Evolutionary conservation across 23 tunicate genomes (phyloP).

Genomic region (Botrylloides violaceus): DNA sequence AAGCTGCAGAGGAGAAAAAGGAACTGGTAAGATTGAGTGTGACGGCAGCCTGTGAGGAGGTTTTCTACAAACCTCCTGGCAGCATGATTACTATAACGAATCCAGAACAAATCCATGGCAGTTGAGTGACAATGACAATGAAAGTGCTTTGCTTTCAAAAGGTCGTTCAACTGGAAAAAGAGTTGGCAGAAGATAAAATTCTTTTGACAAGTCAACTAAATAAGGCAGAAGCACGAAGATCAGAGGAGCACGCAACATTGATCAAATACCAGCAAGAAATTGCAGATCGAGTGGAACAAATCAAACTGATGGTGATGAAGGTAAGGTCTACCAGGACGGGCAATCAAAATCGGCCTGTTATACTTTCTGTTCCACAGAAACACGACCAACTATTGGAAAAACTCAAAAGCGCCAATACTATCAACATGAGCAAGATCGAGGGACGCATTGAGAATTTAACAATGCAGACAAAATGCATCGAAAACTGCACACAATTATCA

Average conservation of each 20-base stretch:
- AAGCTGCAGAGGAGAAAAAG: slow-evolving; percentile 18
- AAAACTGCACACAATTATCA: slow-evolving; percentile 38
- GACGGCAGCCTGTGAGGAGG: too few species aligned
- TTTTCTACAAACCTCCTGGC: too few species aligned
- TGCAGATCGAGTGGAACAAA: slow-evolving; percentile 9
- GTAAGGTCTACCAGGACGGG: neutral
- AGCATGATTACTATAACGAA: too few species aligned
- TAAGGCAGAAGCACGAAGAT: slow-evolving; percentile 12
- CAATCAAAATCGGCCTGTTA: neutral
- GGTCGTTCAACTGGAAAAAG: slow-evolving; percentile 30
- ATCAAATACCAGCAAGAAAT: slow-evolving; percentile 26
- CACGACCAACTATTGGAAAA: slow-evolving; percentile 16
- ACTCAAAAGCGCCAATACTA: slow-evolving; percentile 4
- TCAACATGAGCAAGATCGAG: slow-evolving; percentile 6
- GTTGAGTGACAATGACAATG: too few species aligned
- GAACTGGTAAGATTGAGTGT: slow-evolving; percentile 17
- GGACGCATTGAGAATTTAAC: slow-evolving; percentile 19
- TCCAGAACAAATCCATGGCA: too few species aligned
- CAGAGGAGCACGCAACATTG: slow-evolving; percentile 16
- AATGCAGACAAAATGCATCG: slow-evolving; percentile 28
- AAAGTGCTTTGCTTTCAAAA: too few species aligned
- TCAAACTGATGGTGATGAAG: slow-evolving; percentile 16
- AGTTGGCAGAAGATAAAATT: slow-evolving; percentile 22
- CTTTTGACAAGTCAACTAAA: slow-evolving; percentile 13
- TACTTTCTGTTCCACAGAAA: slow-evolving; percentile 15